Evolutionary conservation across 2,113 vertebrate species (phyloP).

Genomic region (Lepus europaeus): DNA sequence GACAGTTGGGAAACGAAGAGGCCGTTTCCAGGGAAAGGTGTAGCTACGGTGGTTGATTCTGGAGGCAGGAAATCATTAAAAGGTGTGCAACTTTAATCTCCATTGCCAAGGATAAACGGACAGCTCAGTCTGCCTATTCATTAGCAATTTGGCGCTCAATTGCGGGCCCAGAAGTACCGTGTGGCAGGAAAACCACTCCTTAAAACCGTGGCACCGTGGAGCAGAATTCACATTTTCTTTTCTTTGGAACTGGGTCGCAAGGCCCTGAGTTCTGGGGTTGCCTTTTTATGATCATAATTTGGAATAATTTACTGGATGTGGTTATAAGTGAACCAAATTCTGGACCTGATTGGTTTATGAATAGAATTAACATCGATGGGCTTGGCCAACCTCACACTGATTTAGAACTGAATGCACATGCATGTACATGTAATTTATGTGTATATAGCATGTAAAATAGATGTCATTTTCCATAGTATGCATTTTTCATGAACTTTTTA

Average conservation of each 20-base stretch:
- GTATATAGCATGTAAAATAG: not conserved
- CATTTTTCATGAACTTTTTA: no score
- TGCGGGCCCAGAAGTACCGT: not conserved
- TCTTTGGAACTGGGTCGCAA: slow-evolving; percentile 5
- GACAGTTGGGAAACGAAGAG: rapidly evolving
- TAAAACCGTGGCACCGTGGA: not conserved
- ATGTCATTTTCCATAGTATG: no score
- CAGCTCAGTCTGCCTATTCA: not conserved
- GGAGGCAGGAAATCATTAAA: not conserved
- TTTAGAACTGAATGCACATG: not conserved
- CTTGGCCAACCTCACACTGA: not conserved
- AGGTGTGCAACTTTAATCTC: not conserved
- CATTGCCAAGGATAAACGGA: not conserved
- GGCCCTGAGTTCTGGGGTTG: not conserved
- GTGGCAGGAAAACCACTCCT: not conserved
- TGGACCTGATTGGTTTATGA: not conserved
- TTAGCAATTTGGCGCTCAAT: not conserved
- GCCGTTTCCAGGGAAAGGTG: no score
- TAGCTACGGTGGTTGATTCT: not conserved
- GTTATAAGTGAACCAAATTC: not conserved
- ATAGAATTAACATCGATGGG: not conserved
- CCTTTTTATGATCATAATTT: not conserved
- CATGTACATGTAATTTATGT: not conserved
- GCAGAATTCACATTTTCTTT: not conserved
- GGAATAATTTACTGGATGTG: not conserved